Base-by-base conservation (phyloP, 1,140 invertebrate species). In the Stegodyphus dumicola region DNA sequence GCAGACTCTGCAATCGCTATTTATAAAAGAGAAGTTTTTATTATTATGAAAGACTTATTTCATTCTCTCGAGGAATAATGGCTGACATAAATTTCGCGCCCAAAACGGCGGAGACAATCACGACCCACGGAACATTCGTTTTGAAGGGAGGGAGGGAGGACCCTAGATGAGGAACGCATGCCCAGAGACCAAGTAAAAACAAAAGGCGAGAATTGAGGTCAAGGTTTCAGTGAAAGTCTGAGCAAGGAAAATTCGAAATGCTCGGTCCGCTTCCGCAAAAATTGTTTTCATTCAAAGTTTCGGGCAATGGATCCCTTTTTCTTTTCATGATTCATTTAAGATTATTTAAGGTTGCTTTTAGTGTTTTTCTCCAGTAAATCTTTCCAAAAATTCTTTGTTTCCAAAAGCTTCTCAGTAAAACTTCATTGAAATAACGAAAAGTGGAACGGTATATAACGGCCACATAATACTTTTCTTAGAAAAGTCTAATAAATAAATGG, bases 181-280 rank as follows among this genome's bases (percentile, higher is more conserved):
- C 60, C 10, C 33, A 51, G 52, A 15, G 7, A 33, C 48, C 48
- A 60, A 52, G 60, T 15, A 64, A 66, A 67, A 77, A 60, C 65
- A 77, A 77, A 64, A 54, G 64, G 18, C 13, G 48, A 18, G 7
- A 77, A 77, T 66, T 17, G 64, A 67, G 76, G 76, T 77, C 76
- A 77, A 67, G 76, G 76, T 77, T 65, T 76, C 17, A 77, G 76
- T 65, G 76, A 77, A 56, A 67, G 76, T 77, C 51, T 77, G 10
- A 11, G 10, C 10, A 11, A 64, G 10, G 60, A n/a, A 64, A 11
- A n/a, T 10, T 11, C 60, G n/a, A 64, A n/a, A 11, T 64, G 2
- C n/a, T 10, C 2, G 60, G n/a, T n/a, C 10, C 60, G n/a, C 60
- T 64, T n/a, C 10, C 10, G n/a, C 10, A 64, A 11, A 10, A n/a